Evolutionary conservation across 2,113 vertebrate species (phyloP).

Genomic region (Podarcis cretensis): DNA sequence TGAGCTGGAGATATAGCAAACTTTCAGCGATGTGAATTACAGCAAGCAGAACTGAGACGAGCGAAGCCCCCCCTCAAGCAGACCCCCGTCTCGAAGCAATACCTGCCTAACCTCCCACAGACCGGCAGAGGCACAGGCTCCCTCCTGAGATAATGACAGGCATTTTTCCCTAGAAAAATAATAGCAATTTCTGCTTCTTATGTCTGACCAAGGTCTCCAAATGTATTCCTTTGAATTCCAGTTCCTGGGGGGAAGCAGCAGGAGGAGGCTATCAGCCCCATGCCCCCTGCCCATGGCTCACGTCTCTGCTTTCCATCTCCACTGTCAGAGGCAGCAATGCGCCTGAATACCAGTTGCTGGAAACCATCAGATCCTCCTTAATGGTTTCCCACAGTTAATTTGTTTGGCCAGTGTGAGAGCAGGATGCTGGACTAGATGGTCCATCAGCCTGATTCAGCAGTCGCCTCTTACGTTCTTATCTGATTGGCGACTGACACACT

Average conservation of each 20-base stretch:
- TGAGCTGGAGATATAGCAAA: background rate
- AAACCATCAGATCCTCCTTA: too few relatives aligned
- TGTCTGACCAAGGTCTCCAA: background rate
- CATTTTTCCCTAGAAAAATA: background rate
- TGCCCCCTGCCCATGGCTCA: background rate
- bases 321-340: too few relatives aligned
- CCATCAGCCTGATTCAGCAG: too few relatives aligned
- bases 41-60: background rate
- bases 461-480: too few relatives aligned
- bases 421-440: background rate
- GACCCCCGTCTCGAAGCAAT: background rate
- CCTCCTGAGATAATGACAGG: background rate
- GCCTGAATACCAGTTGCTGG: too few relatives aligned
- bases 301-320: too few relatives aligned
- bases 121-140: background rate
- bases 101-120: background rate
- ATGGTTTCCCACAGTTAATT: background rate
- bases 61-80: background rate
- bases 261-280: too few relatives aligned
- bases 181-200: background rate
- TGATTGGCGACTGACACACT: too few relatives aligned
- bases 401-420: background rate
- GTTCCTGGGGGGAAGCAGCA: too few relatives aligned
- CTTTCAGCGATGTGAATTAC: background rate
- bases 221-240: background rate